phyloP scores from a whole-genome alignment of 2,797 vertebrate genomes.

The Manis crassicaudata region DNA sequence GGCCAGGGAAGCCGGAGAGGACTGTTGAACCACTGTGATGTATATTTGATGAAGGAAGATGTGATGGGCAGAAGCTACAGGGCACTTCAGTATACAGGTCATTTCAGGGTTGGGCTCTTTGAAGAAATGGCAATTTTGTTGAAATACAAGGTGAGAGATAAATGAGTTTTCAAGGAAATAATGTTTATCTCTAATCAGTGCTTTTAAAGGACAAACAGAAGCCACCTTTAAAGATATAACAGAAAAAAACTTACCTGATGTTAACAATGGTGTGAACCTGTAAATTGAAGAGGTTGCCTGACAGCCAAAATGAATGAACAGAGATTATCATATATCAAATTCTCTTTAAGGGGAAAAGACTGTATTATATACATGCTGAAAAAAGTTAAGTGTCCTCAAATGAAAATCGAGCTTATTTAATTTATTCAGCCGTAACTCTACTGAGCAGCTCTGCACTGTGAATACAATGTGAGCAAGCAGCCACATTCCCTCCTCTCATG shows the following conservation, averaged over 20 bases:
- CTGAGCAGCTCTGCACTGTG: neutral
- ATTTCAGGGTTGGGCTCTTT: neutral
- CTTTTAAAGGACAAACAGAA: constrained; percentile 20
- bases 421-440: neutral
- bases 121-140: neutral
- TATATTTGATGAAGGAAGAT: neutral
- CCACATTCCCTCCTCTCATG: neutral
- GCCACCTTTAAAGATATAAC: neutral
- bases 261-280: neutral
- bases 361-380: neutral
- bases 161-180: neutral
- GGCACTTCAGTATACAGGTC: neutral
- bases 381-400: neutral
- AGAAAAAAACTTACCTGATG: neutral
- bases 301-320: neutral
- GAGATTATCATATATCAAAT: neutral
- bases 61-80: neutral
- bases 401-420: neutral
- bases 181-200: neutral
- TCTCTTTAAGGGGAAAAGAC: neutral
- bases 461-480: neutral
- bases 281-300: neutral
- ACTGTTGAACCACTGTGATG: too few relatives aligned
- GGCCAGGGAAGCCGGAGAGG: too few relatives aligned
- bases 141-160: neutral